These are phyloP conservation scores for Hippocampus comes DNA, from an alignment of 2,113 vertebrate species.

Conservation along the genomic window DNA sequence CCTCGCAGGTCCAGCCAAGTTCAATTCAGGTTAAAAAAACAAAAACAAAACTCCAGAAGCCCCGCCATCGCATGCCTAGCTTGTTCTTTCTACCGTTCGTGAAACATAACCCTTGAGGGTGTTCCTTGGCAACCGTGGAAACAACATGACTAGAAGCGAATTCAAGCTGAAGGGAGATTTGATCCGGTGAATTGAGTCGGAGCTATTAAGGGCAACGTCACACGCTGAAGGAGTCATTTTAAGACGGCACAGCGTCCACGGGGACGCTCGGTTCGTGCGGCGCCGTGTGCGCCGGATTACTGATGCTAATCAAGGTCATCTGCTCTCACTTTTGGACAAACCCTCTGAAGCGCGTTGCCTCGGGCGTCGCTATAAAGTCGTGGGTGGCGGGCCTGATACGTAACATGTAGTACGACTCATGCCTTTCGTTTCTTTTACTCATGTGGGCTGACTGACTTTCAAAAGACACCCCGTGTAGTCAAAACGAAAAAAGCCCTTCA, in stretches of 20 bases:
- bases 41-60: slow-evolving; percentile 12
- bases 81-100: slow-evolving; percentile 46
- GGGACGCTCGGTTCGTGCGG: slow-evolving; percentile 19
- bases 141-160: slow-evolving; percentile 35
- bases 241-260: slow-evolving; percentile 28
- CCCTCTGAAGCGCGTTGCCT: slow-evolving; percentile 24
- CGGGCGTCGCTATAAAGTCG: slow-evolving; percentile 8
- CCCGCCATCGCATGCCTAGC: slow-evolving; percentile 24
- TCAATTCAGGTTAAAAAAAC: slow-evolving; percentile 10
- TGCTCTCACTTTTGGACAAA: slow-evolving; percentile 8
- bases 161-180: slow-evolving; percentile 35
- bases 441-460: neutral
- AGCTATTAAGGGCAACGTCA: slow-evolving; percentile 22
- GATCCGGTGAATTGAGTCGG: slow-evolving; percentile 37
- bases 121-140: slow-evolving; percentile 45
- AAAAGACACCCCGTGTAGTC: too few relatives aligned
- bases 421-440: neutral
- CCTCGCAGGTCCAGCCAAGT: slow-evolving; percentile 12
- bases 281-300: neutral
- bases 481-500: too few relatives aligned
- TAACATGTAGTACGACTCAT: neutral
- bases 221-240: slow-evolving; percentile 38
- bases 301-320: slow-evolving; percentile 15
- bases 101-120: slow-evolving; percentile 27
- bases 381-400: slow-evolving; percentile 5